Evolutionary conservation across 2,113 vertebrate genomes (phyloP).

Genomic region (Craseonycteris thonglongyai): DNA sequence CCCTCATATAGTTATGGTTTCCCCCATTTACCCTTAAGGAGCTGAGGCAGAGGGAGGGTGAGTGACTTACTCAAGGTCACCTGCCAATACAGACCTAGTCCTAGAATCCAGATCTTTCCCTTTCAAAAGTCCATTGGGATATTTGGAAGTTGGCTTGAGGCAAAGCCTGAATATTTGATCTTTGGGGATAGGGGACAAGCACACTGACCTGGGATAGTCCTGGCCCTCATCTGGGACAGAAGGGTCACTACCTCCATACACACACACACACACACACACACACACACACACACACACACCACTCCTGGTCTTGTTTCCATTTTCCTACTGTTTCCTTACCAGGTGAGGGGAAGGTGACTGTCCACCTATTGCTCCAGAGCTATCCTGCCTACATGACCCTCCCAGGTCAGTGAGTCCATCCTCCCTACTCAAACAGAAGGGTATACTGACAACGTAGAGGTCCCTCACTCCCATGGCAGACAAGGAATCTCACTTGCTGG

Average conservation of each 20-base stretch:
- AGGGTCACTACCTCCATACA: neutral
- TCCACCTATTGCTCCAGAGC: neutral
- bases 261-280: neutral
- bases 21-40: neutral
- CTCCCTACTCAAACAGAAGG: neutral
- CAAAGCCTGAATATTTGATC: neutral
- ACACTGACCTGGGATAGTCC: neutral
- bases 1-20: too few relatives aligned
- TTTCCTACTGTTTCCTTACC: neutral
- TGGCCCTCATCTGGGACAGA: neutral
- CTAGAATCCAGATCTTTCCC: constrained; percentile 16
- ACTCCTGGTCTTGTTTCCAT: neutral
- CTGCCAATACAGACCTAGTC: neutral
- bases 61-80: neutral
- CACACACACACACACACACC: too few relatives aligned
- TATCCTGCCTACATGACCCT: neutral
- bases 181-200: neutral
- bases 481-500: neutral
- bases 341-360: neutral
- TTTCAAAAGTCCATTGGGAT: neutral
- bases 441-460: neutral
- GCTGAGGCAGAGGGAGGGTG: neutral
- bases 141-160: neutral
- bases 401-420: neutral
- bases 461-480: neutral